Percentiles rank a stretch among this genome's conserved stretches.
Conservation (phyloP, 2,113 vertebrate genomes). For the Cyphomyrus plagiostoma region DNA sequence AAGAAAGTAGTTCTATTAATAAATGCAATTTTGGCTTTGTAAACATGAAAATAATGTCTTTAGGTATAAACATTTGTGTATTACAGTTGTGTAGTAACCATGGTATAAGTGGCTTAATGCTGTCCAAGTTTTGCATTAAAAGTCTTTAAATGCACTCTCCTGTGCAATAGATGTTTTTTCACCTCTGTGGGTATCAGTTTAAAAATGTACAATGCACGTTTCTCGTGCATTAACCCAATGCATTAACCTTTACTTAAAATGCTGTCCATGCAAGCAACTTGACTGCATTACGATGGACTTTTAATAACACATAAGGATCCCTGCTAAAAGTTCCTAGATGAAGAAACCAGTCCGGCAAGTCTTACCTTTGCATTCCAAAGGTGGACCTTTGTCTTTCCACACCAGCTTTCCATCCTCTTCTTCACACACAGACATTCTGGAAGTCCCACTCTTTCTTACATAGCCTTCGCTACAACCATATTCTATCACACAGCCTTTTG, state of each 20-base stretch:
- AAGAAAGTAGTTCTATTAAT: neutral
- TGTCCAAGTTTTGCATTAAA: neutral
- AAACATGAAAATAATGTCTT: neutral
- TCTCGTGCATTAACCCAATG: neutral
- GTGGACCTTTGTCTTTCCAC: neutral
- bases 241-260: neutral
- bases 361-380: constrained; percentile 14
- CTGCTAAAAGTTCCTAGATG: neutral
- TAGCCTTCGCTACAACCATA: neutral
- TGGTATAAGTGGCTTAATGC: neutral
- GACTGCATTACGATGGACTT: neutral
- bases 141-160: neutral
- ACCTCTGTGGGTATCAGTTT: neutral
- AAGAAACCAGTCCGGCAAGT: neutral
- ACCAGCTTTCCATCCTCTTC: neutral
- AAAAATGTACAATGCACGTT: neutral
- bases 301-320: neutral
- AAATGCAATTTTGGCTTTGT: neutral
- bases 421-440: neutral
- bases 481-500: neutral
- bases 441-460: constrained; percentile 11
- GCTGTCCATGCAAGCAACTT: neutral
- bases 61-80: neutral
- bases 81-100: neutral
- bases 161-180: neutral